phyloP scores from a whole-genome alignment of 1,140 invertebrate species.

The Drosophila neocordata region DNA sequence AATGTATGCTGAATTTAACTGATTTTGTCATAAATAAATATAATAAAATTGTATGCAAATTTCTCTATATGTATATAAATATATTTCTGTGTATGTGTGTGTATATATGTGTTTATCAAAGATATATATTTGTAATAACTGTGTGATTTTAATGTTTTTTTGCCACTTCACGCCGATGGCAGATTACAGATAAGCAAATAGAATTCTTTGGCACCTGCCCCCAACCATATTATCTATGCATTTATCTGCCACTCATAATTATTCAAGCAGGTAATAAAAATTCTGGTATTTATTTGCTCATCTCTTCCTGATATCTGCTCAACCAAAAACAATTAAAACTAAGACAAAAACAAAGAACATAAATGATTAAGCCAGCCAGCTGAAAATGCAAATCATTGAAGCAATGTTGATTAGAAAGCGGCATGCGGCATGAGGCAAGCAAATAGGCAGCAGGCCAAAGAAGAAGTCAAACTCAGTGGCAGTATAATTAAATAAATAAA shows the following conservation, averaged over 20 bases:
- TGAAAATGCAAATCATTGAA: slow-evolving; percentile 75
- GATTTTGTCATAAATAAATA: too few relatives aligned
- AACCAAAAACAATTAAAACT: slow-evolving; percentile 51
- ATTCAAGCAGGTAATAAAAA: slow-evolving; percentile 1
- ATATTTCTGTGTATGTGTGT: too few relatives aligned
- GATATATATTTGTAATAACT: too few relatives aligned
- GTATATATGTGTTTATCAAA: too few relatives aligned
- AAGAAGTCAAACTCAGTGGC: slow-evolving; percentile 33
- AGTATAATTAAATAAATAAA: slow-evolving; percentile 73
- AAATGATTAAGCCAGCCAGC: slow-evolving; percentile 52
- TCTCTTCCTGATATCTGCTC: slow-evolving; percentile 7
- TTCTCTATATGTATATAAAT: too few relatives aligned
- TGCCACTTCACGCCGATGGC: not conserved
- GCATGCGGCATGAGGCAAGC: not conserved
- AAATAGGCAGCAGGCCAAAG: slow-evolving; percentile 22
- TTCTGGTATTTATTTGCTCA: slow-evolving; percentile 9
- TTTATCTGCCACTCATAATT: not conserved
- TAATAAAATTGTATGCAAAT: too few relatives aligned
- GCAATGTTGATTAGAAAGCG: slow-evolving; percentile 73
- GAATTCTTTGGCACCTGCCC: not conserved
- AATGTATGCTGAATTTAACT: too few relatives aligned
- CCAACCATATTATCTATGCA: not conserved
- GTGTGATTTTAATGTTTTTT: not conserved
- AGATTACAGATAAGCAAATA: not conserved
- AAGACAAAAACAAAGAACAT: slow-evolving; percentile 23